Percentiles rank a stretch among this genome's conserved stretches.
These are phyloP conservation scores for Mastomys coucha DNA, from an alignment of 2,113 vertebrate species.

Conservation along the genomic window DNA sequence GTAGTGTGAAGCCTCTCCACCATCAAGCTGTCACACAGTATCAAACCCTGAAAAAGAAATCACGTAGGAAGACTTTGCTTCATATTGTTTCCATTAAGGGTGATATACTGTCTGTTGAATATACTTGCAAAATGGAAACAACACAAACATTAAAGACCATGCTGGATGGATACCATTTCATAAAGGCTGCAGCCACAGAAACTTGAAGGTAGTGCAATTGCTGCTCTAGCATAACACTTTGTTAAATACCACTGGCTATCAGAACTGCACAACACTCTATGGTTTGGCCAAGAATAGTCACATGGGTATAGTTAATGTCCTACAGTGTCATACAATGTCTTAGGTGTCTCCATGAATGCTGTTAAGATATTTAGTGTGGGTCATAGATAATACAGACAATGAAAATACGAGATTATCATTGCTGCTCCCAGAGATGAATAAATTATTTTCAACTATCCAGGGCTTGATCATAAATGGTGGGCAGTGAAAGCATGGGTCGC, in stretches of 20 bases:
- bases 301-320: slow-evolving; percentile 88
- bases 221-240: slow-evolving; percentile 89
- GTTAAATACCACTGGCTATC: slow-evolving; percentile 94
- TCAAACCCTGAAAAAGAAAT: slow-evolving; percentile 89
- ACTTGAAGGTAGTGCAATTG: slow-evolving; percentile 89
- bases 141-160: slow-evolving; percentile 95
- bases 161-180: slow-evolving; percentile 96
- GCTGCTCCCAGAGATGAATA: slow-evolving; percentile 82
- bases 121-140: slow-evolving; percentile 92
- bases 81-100: slow-evolving; percentile 89
- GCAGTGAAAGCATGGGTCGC: not conserved
- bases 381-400: slow-evolving; percentile 91
- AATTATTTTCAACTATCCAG: slow-evolving; percentile 75
- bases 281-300: slow-evolving; percentile 94
- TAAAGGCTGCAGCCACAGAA: slow-evolving; percentile 95
- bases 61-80: slow-evolving; percentile 92
- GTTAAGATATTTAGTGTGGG: slow-evolving; percentile 90
- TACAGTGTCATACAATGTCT: slow-evolving; percentile 86
- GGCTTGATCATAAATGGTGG: slow-evolving; percentile 36
- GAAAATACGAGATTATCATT: slow-evolving; percentile 92
- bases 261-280: slow-evolving; percentile 96
- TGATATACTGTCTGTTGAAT: slow-evolving; percentile 83
- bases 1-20: slow-evolving; percentile 62
- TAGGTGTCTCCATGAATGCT: slow-evolving; percentile 73
- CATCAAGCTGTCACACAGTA: slow-evolving; percentile 73